A percentile compares a stretch with the other conserved stretches of the same genome.
phyloP scores from a whole-genome alignment of 1,140 invertebrate species.

The Asobara japonica region DNA sequence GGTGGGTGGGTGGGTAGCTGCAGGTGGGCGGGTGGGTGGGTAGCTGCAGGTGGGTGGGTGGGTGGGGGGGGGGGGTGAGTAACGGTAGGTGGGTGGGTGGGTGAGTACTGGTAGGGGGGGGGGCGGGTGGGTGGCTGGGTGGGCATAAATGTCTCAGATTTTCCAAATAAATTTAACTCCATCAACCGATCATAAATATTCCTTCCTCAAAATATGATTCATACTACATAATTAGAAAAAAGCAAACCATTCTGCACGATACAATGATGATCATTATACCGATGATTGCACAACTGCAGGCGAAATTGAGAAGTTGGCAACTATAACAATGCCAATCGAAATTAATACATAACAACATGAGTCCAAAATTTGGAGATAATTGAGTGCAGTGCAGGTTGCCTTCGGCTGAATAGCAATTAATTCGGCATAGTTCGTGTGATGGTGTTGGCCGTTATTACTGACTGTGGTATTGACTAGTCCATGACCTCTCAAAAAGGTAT shows the following conservation, averaged over 20 bases:
- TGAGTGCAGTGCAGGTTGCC: slow-evolving; percentile 40
- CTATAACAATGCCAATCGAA: slow-evolving; percentile 26
- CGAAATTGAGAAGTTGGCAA: slow-evolving; percentile 17
- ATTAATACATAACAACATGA: slow-evolving; percentile 41
- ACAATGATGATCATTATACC: slow-evolving; percentile 5
- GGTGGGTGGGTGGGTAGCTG: too few species aligned
- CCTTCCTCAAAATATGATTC: neutral
- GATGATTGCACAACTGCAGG: slow-evolving; percentile 15
- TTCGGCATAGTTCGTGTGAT: slow-evolving; percentile 44
- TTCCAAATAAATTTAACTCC: neutral
- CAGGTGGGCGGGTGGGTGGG: too few species aligned
- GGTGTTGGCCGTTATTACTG: slow-evolving; percentile 45
- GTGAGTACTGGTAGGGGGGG: too few species aligned
- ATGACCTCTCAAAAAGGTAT: slow-evolving; percentile 10
- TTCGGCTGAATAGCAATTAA: slow-evolving; percentile 45
- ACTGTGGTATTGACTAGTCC: slow-evolving; percentile 22
- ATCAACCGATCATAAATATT: neutral
- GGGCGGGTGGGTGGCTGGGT: too few species aligned
- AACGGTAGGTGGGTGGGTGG: too few species aligned
- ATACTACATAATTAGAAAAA: neutral
- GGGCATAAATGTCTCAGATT: too few species aligned
- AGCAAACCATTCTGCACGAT: slow-evolving; percentile 18
- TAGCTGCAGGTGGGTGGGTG: too few species aligned
- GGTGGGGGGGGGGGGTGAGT: too few species aligned
- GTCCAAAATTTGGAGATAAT: slow-evolving; percentile 44